Evolutionary conservation across 2,888 invertebrate genomes (phyloP).

Genomic region (Lepeophtheirus nordmannii): DNA sequence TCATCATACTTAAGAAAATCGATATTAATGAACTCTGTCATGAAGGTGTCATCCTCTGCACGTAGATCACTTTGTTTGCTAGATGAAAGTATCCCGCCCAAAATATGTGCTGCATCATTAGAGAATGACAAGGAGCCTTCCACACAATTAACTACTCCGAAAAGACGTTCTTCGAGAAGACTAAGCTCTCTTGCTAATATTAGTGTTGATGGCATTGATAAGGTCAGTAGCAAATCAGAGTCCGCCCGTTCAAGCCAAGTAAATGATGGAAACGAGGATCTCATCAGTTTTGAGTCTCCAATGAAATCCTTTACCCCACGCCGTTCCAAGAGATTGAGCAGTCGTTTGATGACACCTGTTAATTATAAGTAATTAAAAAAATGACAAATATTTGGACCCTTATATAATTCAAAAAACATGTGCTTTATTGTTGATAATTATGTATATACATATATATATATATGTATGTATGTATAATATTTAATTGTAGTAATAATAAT

Average conservation of each 20-base stretch:
- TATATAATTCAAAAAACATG: neutral
- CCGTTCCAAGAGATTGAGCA: neutral
- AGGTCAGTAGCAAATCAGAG: too few species aligned
- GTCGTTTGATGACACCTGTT: neutral
- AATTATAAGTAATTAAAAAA: neutral
- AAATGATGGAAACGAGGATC: neutral
- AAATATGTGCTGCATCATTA: too few species aligned
- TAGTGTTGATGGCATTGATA: too few species aligned
- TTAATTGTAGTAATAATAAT: too few species aligned
- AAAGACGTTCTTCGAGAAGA: too few species aligned
- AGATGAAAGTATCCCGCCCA: neutral
- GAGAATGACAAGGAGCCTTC: too few species aligned
- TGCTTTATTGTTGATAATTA: constrained; percentile 2
- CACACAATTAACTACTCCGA: too few species aligned
- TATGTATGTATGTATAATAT: neutral
- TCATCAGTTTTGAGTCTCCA: neutral
- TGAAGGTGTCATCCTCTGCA: neutral
- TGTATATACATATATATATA: neutral
- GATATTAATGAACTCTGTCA: neutral
- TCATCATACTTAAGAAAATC: neutral
- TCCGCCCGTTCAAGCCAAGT: too few species aligned
- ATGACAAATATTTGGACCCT: neutral
- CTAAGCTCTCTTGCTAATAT: too few species aligned
- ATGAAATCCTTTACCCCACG: neutral
- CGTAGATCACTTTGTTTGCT: neutral